Base-by-base conservation (phyloP, 2,113 vertebrate species). In the Scartelaos histophorus region DNA sequence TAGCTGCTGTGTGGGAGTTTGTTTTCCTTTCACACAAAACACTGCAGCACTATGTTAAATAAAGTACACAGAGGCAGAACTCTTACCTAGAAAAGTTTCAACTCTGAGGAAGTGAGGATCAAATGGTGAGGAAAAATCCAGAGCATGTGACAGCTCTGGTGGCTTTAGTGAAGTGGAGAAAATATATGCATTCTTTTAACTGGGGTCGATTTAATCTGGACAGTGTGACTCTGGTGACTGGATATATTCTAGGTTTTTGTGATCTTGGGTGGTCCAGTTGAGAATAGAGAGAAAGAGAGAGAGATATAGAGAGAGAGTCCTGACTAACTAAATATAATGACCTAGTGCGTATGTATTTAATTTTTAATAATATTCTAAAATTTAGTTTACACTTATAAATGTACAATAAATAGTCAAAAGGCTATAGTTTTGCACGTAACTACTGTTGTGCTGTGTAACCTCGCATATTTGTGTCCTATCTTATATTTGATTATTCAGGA, bases 1-100 rank as follows among this genome's bases (percentile, higher is more conserved):
- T 73, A 77, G 54, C 67, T 45, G 47, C 56, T 24, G 34, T 69
- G 73, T 21, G 70, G 51, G 70, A 74, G 80, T 45, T 13, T 58
- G 56, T 34, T 58, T 64, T 57, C 61, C 66, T 70, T 43, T 34
- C 73, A 71, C 19, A 60, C 21, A 72, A 57, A 19, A 54, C 38
- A 22, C 25, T 49, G 34, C 56, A 0, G 64, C 65, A 35, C 12
- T 67, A 24, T 64, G 34, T 64, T 38, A 21, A n/a, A 34, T 12
- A 38, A 19, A 64, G 61, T 12, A n/a, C n/a, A 61, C 25, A 34
- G 25, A 61, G 25, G 34, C 61, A 64, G 61, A 38, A 43, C 7
- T 9, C 0, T 34, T 64, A 4, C 17, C 12, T 11, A n/a, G 16
- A 43, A 43, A 43, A n/a, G 9, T n/a, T 64, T 38, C 25, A 13